These are phyloP conservation scores for Chlorodrepanis virens DNA, from an alignment of 2,113 vertebrate species.

Conservation along the genomic window DNA sequence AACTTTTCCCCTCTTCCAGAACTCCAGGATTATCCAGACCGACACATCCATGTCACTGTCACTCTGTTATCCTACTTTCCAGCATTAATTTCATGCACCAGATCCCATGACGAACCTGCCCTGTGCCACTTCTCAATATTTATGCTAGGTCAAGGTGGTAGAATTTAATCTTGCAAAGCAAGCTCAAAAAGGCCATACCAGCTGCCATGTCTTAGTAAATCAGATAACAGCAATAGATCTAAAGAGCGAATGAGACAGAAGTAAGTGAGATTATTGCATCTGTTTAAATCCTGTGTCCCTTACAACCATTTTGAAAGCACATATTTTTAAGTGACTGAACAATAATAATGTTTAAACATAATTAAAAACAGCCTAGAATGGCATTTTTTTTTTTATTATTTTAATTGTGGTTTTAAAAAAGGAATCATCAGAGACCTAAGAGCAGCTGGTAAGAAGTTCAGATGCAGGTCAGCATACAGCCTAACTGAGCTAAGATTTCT, in stretches of 20 bases:
- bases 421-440: not conserved
- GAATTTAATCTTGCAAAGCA: conserved; percentile 55
- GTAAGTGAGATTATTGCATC: conserved; percentile 37
- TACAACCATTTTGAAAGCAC: not conserved
- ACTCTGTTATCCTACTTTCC: conserved; percentile 40
- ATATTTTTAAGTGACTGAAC: not conserved
- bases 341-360: conserved; percentile 33
- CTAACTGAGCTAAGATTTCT: conserved; percentile 70
- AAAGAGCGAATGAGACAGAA: conserved; percentile 45
- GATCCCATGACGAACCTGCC: conserved; percentile 46
- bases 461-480: conserved; percentile 69
- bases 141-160: conserved; percentile 59
- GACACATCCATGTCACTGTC: conserved; percentile 22
- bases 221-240: conserved; percentile 56
- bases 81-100: conserved; percentile 64
- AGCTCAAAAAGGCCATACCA: conserved; percentile 41
- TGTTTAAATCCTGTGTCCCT: not conserved
- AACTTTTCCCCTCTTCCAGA: conserved; percentile 55
- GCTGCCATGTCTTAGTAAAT: conserved; percentile 53
- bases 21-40: conserved; percentile 41
- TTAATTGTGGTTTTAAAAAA: not conserved
- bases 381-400: not conserved
- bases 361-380: not conserved
- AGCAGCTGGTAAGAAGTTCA: conserved; percentile 75
- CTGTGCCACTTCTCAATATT: conserved; percentile 18